phyloP scores from a whole-genome alignment of 2,797 vertebrate species.

The Ambastaia sidthimunki region DNA sequence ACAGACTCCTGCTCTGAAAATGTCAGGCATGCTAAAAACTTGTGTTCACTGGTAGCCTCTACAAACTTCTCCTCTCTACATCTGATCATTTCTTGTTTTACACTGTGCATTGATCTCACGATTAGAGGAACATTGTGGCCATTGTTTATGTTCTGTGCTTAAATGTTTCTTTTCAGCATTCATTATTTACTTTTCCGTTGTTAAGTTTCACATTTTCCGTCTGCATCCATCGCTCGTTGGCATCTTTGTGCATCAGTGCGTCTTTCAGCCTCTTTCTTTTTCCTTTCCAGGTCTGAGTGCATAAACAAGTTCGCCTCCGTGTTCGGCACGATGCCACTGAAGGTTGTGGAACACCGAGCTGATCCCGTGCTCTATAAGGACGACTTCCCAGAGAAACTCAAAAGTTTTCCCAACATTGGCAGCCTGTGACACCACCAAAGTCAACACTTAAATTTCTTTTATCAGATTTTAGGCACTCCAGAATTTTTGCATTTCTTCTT shows the following conservation, averaged over 20 bases:
- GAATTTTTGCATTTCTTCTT: neutral
- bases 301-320: slow-evolving; percentile 99
- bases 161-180: neutral
- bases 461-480: slow-evolving; percentile 18
- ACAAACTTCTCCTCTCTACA: neutral
- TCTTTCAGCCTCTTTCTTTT: slow-evolving; percentile 9
- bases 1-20: slow-evolving; percentile 21
- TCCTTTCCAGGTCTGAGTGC: slow-evolving; percentile 88
- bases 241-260: neutral
- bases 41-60: slow-evolving; percentile 1
- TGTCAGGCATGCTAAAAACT: slow-evolving; percentile 38
- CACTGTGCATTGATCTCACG: neutral
- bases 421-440: slow-evolving; percentile 82
- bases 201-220: neutral
- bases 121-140: neutral
- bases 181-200: neutral
- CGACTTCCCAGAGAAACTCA: slow-evolving; percentile 97
- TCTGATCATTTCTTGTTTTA: neutral
- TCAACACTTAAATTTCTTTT: slow-evolving; percentile 45
- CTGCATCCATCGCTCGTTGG: neutral
- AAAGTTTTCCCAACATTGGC: slow-evolving; percentile 99
- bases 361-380: slow-evolving; percentile 98
- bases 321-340: slow-evolving; percentile 97
- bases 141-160: neutral
- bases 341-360: slow-evolving; percentile 96